A percentile compares a stretch with the other conserved stretches of the same genome.
These are phyloP conservation scores for Mormyrus hasselquistii DNA, from an alignment of 2,797 vertebrate species.

Conservation along the genomic window DNA sequence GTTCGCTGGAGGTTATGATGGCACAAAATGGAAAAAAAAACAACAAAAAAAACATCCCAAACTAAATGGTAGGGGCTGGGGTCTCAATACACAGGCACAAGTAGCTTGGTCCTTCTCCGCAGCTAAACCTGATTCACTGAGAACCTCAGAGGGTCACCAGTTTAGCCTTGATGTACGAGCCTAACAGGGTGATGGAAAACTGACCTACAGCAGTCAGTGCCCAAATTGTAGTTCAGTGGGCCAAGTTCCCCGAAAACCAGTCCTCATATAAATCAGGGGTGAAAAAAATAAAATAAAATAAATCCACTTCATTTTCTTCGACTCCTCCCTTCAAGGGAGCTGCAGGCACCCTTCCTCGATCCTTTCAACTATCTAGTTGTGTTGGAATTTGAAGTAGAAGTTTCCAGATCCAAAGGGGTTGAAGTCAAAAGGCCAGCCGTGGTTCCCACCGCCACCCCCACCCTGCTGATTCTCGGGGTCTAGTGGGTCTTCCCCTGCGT, in stretches of 20 bases:
- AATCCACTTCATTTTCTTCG: slow-evolving; percentile 24
- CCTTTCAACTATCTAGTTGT: slow-evolving; percentile 52
- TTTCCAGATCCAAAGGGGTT: slow-evolving; percentile 76
- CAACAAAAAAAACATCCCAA: not conserved
- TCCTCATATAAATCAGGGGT: slow-evolving; percentile 26
- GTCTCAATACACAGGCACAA: slow-evolving; percentile 21
- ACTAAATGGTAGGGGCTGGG: not conserved
- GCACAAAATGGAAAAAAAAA: slow-evolving; percentile 6
- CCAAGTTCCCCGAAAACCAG: not conserved
- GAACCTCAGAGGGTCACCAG: not conserved
- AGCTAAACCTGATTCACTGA: not conserved
- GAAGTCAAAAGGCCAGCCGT: slow-evolving; percentile 72
- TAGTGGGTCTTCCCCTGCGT: slow-evolving; percentile 72
- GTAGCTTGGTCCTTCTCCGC: not conserved
- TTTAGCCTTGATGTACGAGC: not conserved
- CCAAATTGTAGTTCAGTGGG: not conserved
- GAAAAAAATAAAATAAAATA: slow-evolving; percentile 30
- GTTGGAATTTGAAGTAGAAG: slow-evolving; percentile 78
- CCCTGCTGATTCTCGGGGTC: slow-evolving; percentile 76
- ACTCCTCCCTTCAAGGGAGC: slow-evolving; percentile 10
- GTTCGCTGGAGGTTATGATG: not conserved
- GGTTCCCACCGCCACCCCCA: slow-evolving; percentile 56
- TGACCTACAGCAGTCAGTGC: slow-evolving; percentile 20
- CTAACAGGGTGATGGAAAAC: not conserved
- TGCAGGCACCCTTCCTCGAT: slow-evolving; percentile 17